Evolutionary conservation across 2,113 vertebrate genomes (phyloP), one percentile per base, ranked within the genome.

Genomic region (Gavia stellata): DNA sequence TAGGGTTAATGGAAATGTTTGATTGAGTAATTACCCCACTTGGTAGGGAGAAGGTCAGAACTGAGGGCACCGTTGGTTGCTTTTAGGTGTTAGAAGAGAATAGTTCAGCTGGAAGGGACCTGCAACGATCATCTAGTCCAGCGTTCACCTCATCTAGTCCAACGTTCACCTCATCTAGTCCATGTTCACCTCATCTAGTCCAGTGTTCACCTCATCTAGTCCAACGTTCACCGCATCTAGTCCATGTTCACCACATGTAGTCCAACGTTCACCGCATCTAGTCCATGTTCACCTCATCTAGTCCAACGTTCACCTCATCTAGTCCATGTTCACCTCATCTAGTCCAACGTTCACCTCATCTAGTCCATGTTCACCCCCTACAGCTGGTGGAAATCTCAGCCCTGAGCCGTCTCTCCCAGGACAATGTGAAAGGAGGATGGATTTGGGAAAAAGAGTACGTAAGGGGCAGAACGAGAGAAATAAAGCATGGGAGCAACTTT

Each of bases 41-140:
- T 44, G 63, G 8, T 0, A 52, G 13, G 62, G 31, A 61, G 68
- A 25, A 74, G 59, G 29, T 55, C 18, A 42, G 72, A 50, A 25
- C 0, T 42, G 44, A 52, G 38, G 38, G 28, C n/a, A 31, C 17
- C 0, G 0, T 12, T 52, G 84, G 38, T 26, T 47, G 28, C 67
- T 56, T 68, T 16, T 36, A 63, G 78, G 2, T 55, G 44, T 24
- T 83, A n/a, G 61, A 61, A 17, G 15, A 26, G 21, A 33, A 33
- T 4, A 47, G 38, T 18, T 58, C 10, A 36, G 7, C n/a, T 53
- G 56, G 56, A 45, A 65, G 25, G 50, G 70, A 70, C 34, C 68
- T 47, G 6, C 38, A 16, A 4, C 0, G 13, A 8, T 65, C 38
- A 12, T 21, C 56, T 4, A 5, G 49, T 40, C 40, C 45, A 2